A percentile compares a stretch with the other conserved stretches of the same genome.
These are phyloP conservation scores for Halocynthia roretzi DNA, from an alignment of 23 tunicate species.

Conservation along the genomic window DNA sequence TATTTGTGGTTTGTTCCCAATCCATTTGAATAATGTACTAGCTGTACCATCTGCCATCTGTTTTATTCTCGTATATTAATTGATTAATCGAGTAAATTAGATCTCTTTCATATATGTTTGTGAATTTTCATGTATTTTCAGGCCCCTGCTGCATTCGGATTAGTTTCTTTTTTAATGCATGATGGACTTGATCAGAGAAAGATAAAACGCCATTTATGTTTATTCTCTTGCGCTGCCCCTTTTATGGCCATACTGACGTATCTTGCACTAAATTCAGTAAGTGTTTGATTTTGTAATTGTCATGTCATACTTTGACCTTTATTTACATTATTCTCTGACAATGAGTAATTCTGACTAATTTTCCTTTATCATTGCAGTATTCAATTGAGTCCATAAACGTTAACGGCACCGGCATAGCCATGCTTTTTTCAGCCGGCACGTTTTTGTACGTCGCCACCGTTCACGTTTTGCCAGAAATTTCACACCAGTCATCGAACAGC, in stretches of 20 bases:
- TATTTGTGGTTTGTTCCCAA: neutral
- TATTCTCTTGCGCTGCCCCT: slow-evolving; percentile 96
- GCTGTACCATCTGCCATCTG: neutral
- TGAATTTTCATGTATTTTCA: slow-evolving; percentile 31
- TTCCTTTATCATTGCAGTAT: slow-evolving; percentile 5
- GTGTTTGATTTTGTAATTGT: neutral
- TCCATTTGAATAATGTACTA: neutral
- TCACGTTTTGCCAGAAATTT: slow-evolving; percentile 89
- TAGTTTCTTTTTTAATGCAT: slow-evolving; percentile 83
- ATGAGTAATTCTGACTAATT: neutral
- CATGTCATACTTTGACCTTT: neutral
- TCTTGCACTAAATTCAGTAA: slow-evolving; percentile 54
- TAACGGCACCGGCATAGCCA: slow-evolving; percentile 92
- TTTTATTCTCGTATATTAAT: too few species aligned
- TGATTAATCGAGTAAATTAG: too few species aligned
- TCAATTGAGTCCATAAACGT: slow-evolving; percentile 8
- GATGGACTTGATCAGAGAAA: slow-evolving; percentile 75
- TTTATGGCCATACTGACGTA: slow-evolving; percentile 71
- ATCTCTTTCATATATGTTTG: too few species aligned
- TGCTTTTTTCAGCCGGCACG: slow-evolving; percentile 98
- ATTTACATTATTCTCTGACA: neutral
- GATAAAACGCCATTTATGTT: slow-evolving; percentile 54
- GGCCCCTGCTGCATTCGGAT: slow-evolving; percentile 99
- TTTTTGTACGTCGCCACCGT: slow-evolving; percentile 97
- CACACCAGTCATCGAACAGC: slow-evolving; percentile 41